Base-by-base conservation (phyloP, 2,113 vertebrate genomes). In the Mormyrus lacerda region DNA sequence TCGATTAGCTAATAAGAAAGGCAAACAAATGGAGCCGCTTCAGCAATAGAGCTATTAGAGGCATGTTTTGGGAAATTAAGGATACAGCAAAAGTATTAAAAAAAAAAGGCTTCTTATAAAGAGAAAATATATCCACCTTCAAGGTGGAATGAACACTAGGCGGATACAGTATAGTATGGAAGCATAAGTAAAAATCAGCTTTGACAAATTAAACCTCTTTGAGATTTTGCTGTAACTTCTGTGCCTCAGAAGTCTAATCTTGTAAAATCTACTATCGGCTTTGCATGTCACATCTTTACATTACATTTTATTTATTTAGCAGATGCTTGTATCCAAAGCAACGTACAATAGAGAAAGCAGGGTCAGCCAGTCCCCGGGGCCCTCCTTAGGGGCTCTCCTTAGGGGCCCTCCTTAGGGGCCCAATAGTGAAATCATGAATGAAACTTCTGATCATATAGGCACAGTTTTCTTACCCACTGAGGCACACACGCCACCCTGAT, bases 1-100 rank as follows among this genome's bases (percentile, higher is more conserved):
- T 55, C 35, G 85, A 87, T 87, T 87, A 55, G 85, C 87, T 87
- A 87, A 87, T 87, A 61, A 87, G 87, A 61, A 87, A 87, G 27
- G 87, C 87, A 87, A 87, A 87, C 87, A 87, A 87, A 65, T n/a
- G 19, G 21, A 65, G 55, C 31, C 31, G 24, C 55, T 87, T 87
- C 55, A 87, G 87, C 51, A 65, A 87, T 65, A 87, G 65, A 87
- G 39, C 87, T 44, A 65, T 65, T 87, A 58, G 27, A 61, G 53
- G 65, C 55, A 44, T 87, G 55, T 87, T 65, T 87, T 44, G 55
- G 87, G 87, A 50, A 61, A 87, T 87, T 87, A 87, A 87, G 31
- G 87, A 87, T 61, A 27, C 3, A 3, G 19, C 27, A 24, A 87
- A 87, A 42, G 55, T 87, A 65, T 87, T 44, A 5, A 2, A 21